A percentile compares a stretch with the other conserved stretches of the same genome.
phyloP scores from a whole-genome alignment of 2,113 vertebrate genomes.

The Oncorhynchus mykiss region DNA sequence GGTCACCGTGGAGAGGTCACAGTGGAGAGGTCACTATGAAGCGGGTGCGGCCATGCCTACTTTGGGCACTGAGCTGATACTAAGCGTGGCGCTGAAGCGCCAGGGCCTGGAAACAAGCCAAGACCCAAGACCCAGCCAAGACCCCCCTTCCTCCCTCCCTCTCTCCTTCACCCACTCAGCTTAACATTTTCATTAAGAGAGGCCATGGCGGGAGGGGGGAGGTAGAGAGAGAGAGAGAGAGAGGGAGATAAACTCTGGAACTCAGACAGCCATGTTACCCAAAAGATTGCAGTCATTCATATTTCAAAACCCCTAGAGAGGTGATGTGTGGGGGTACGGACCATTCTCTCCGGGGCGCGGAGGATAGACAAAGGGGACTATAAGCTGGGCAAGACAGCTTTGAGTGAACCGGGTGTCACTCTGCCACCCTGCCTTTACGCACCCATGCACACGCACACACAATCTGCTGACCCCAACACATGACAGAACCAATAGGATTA shows the following conservation, averaged over 20 bases:
- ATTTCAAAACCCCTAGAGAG: constrained; percentile 44
- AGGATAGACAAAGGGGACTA: constrained; percentile 60
- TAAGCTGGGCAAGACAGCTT: constrained; percentile 67
- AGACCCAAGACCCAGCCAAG: constrained; percentile 53
- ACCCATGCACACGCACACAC: constrained; percentile 17
- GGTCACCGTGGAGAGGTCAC: not conserved
- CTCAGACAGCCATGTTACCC: constrained; percentile 42
- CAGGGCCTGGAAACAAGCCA: constrained; percentile 75
- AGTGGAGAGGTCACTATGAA: constrained; percentile 68
- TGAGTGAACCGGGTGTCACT: constrained; percentile 60
- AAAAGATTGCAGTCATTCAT: constrained; percentile 43
- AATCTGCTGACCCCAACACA: constrained; percentile 76
- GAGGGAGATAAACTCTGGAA: constrained; percentile 34
- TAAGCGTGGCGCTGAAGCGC: constrained; percentile 70
- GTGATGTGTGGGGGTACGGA: constrained; percentile 21
- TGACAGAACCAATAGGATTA: constrained; percentile 79
- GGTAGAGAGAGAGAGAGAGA: constrained; percentile 7
- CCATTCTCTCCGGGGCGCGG: constrained; percentile 51
- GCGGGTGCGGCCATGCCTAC: constrained; percentile 61
- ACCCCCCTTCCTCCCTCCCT: not conserved
- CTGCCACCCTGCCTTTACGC: constrained; percentile 27
- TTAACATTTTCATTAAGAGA: constrained; percentile 72
- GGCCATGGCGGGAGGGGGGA: constrained; percentile 5
- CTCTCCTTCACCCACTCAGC: constrained; percentile 27
- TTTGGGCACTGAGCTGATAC: constrained; percentile 73